These are phyloP conservation scores for Oasisia sp. DNA, from an alignment of 2,888 invertebrate species.

Conservation along the genomic window DNA sequence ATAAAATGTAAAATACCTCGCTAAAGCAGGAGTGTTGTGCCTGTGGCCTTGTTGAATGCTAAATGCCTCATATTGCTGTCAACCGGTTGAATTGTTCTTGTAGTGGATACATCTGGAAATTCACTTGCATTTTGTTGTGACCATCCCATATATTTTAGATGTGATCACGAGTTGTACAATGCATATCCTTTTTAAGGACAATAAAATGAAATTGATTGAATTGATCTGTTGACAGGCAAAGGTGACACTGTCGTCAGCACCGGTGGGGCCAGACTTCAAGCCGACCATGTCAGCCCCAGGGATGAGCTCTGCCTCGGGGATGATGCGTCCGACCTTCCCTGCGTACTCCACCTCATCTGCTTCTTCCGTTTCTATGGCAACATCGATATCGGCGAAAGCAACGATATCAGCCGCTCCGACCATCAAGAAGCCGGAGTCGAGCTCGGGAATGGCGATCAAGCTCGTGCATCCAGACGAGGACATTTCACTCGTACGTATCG, in stretches of 20 bases:
- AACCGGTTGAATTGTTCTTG: too few relatives aligned
- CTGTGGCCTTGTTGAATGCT: too few relatives aligned
- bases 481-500: slow-evolving; percentile 59
- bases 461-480: slow-evolving; percentile 65
- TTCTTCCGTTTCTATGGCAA: slow-evolving; percentile 42
- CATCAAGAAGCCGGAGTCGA: slow-evolving; percentile 63
- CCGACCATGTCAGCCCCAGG: slow-evolving; percentile 35
- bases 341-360: slow-evolving; percentile 42
- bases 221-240: slow-evolving; percentile 3
- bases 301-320: slow-evolving; percentile 30
- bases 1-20: too few relatives aligned
- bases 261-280: slow-evolving; percentile 45
- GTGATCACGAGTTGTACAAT: too few relatives aligned
- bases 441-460: slow-evolving; percentile 62
- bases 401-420: slow-evolving; percentile 60
- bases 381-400: slow-evolving; percentile 43
- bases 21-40: too few relatives aligned
- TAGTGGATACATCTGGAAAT: too few relatives aligned
- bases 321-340: slow-evolving; percentile 59
- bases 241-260: slow-evolving; percentile 29
- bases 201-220: too few relatives aligned
- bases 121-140: too few relatives aligned
- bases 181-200: too few relatives aligned
- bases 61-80: too few relatives aligned
- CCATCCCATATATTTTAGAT: too few relatives aligned